Conservation (phyloP, 2,888 invertebrate species). For the Drosophila seclusa region DNA sequence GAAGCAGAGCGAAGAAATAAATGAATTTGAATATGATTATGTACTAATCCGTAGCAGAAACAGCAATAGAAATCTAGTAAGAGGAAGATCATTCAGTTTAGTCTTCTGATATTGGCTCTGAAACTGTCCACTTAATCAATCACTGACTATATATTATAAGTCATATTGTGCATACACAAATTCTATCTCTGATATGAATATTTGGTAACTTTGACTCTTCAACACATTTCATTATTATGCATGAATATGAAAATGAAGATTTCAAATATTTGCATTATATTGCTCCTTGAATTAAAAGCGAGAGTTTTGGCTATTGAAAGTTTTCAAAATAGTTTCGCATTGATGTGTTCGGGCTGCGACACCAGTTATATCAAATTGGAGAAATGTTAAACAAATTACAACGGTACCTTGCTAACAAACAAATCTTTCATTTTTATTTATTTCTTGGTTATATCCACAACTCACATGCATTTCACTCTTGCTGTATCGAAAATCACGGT, state of each 20-base stretch:
- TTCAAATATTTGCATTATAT: not conserved
- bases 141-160: not conserved
- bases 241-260: not conserved
- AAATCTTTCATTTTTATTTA: slow-evolving; percentile 4
- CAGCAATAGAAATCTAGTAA: not conserved
- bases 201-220: not conserved
- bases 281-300: not conserved
- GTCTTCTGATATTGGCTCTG: not conserved
- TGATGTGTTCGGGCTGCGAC: not conserved
- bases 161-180: not conserved
- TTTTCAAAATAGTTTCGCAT: not conserved
- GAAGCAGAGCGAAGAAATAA: not conserved
- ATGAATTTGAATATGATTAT: not conserved
- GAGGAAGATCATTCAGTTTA: not conserved
- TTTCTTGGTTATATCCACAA: not conserved
- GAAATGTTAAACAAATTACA: slow-evolving; percentile 7
- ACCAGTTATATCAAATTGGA: slow-evolving; percentile 5
- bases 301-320: not conserved
- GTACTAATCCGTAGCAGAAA: not conserved
- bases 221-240: not conserved
- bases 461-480: slow-evolving; percentile 28
- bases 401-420: not conserved
- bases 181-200: no score
- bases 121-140: not conserved
- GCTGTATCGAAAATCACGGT: slow-evolving; percentile 19